phyloP scores from a whole-genome alignment of 2,797 vertebrate genomes.

The Columba guinea region DNA sequence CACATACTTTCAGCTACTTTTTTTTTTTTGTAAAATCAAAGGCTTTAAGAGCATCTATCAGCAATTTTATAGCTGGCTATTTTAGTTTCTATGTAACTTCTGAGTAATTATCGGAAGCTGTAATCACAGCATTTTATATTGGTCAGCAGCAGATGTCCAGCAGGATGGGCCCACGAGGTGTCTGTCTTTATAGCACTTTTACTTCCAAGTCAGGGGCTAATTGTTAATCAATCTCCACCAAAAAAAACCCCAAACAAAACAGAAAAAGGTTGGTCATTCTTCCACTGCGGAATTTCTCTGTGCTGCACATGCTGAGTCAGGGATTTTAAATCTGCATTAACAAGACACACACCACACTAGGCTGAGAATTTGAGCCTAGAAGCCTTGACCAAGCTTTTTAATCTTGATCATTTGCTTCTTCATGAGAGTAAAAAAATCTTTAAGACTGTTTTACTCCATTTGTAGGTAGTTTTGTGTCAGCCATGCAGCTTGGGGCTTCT shows the following conservation, averaged over 20 bases:
- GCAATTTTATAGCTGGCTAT: neutral
- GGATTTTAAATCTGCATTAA: neutral
- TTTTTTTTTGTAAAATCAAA: neutral
- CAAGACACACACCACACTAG: neutral
- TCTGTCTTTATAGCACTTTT: neutral
- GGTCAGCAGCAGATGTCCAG: neutral
- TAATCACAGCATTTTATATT: neutral
- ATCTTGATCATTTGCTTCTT: neutral
- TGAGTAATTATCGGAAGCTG: neutral
- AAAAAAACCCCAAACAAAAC: neutral
- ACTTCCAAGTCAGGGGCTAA: neutral
- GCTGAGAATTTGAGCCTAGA: neutral
- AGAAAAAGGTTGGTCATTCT: neutral
- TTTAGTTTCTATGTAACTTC: neutral
- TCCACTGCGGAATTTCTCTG: neutral
- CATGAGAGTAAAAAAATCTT: neutral
- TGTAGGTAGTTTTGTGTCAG: neutral
- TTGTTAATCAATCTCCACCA: neutral
- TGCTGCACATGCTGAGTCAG: neutral
- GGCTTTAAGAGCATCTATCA: neutral
- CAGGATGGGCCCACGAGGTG: neutral
- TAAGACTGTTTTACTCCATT: neutral
- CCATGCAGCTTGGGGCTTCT: neutral
- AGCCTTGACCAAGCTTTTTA: neutral
- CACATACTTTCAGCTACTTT: neutral